Percentiles rank a stretch among this genome's conserved stretches.
Evolutionary conservation across 2,113 vertebrate species (phyloP).

Genomic region (Crocuta crocuta): DNA sequence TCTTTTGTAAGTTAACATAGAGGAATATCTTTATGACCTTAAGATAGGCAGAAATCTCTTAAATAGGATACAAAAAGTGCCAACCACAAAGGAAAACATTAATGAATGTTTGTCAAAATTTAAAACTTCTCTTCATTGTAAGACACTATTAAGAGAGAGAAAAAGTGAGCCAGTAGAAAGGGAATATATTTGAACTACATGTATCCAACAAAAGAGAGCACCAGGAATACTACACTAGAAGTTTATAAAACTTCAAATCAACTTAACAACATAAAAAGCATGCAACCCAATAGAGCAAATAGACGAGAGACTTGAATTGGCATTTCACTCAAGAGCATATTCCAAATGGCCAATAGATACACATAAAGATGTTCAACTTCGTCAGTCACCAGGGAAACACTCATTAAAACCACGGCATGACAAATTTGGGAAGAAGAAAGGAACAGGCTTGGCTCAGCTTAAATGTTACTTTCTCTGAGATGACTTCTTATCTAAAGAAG

Average conservation of each 20-base stretch:
- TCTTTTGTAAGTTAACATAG: background rate
- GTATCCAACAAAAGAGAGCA: background rate
- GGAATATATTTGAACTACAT: conserved; percentile 9
- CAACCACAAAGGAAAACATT: conserved; percentile 22
- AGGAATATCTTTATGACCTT: background rate
- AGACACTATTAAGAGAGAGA: background rate
- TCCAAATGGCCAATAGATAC: background rate
- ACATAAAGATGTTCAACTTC: background rate
- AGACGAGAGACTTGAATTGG: background rate
- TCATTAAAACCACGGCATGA: background rate
- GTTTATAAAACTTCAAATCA: conserved; percentile 44
- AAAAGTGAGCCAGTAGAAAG: background rate
- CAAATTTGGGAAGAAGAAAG: background rate
- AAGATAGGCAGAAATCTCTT: background rate
- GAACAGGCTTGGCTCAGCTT: background rate
- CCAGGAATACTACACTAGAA: background rate
- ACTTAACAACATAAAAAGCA: background rate
- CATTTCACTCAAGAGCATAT: background rate
- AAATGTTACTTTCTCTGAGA: background rate
- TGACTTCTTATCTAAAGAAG: background rate
- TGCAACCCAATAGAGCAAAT: background rate
- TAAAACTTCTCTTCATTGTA: background rate
- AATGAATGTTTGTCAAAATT: background rate
- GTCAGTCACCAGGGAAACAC: background rate
- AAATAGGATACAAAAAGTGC: background rate